Conservation (phyloP, 2,113 vertebrate genomes). For the Ceyx cyanopectus region DNA sequence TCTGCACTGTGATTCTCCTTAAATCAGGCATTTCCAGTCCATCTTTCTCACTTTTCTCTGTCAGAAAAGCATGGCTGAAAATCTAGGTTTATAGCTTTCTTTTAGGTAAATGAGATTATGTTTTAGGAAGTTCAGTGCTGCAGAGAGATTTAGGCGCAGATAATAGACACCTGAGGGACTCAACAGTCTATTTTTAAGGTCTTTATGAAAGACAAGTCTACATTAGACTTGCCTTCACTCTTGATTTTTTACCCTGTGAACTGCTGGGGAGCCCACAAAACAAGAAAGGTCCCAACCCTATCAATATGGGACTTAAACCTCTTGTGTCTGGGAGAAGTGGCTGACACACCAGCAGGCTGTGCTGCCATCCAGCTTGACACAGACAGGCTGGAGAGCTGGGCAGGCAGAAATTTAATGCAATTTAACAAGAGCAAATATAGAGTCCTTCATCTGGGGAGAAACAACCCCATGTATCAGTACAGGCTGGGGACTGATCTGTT, state of each 20-base stretch:
- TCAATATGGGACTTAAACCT: accelerated
- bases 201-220: neutral
- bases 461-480: no score
- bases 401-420: no score
- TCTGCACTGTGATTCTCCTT: neutral
- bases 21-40: neutral
- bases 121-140: neutral
- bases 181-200: neutral
- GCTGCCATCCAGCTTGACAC: no score
- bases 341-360: no score
- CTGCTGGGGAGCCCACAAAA: neutral
- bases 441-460: no score
- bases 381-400: no score
- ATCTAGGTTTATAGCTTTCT: neutral
- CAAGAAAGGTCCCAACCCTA: accelerated
- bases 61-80: neutral
- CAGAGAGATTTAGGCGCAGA: neutral
- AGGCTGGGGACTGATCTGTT: no score
- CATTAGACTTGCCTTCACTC: neutral
- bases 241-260: neutral
- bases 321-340: neutral
- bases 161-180: neutral
- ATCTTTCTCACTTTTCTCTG: neutral
- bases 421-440: no score
- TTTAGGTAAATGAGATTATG: neutral